A percentile compares a stretch with the other conserved stretches of the same genome.
These are phyloP conservation scores for Chloroceryle inda DNA, from an alignment of 2,797 vertebrate genomes.

Conservation along the genomic window DNA sequence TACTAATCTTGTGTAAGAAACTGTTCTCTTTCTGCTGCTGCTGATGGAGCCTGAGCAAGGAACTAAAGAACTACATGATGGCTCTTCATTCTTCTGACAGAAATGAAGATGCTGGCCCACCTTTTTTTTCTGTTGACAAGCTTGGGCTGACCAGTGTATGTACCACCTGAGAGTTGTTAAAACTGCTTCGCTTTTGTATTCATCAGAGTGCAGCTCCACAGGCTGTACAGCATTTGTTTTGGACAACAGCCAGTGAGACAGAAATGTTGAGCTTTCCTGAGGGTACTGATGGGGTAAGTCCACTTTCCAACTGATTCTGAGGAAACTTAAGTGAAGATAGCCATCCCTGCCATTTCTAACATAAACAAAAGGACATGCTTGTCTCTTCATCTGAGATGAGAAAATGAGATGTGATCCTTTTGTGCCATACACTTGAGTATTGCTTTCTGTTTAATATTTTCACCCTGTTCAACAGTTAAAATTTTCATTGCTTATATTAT, in stretches of 20 bases:
- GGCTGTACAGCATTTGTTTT: not conserved
- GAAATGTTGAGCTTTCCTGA: not conserved
- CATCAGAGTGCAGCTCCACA: not conserved
- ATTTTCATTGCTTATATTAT: not conserved
- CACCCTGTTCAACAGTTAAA: not conserved
- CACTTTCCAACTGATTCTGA: not conserved
- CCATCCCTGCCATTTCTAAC: not conserved
- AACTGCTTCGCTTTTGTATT: not conserved
- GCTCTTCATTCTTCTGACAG: not conserved
- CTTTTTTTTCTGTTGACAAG: not conserved
- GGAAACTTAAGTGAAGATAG: not conserved
- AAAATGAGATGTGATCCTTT: not conserved
- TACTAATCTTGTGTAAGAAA: conserved; percentile 6
- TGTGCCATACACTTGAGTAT: not conserved
- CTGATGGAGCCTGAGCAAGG: not conserved
- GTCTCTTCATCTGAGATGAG: not conserved
- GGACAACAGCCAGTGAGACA: not conserved
- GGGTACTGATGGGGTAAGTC: conserved; percentile 28
- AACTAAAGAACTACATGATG: not conserved
- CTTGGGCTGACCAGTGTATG: not conserved
- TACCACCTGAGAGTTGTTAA: not conserved
- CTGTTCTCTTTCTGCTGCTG: not conserved
- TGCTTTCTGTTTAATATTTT: not conserved
- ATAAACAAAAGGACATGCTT: not conserved
- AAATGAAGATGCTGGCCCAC: not conserved